phyloP scores from a whole-genome alignment of 1,140 invertebrate genomes.

The Aphaenogaster rudis region DNA sequence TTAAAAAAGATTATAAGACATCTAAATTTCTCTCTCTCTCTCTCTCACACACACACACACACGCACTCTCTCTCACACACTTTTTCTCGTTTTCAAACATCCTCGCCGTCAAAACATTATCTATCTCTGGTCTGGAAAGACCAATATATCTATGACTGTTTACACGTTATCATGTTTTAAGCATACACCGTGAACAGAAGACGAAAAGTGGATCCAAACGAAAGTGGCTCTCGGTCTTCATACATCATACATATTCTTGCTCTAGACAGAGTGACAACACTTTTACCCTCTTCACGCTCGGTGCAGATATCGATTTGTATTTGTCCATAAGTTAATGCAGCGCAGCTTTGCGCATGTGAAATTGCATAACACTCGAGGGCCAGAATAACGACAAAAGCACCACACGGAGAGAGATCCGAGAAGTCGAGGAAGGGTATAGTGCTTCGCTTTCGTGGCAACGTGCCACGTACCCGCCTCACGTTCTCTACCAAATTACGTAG shows the following conservation, averaged over 20 bases:
- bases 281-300: constrained; percentile 53
- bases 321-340: constrained; percentile 59
- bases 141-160: constrained; percentile 24
- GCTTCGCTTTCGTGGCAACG: constrained; percentile 60
- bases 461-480: constrained; percentile 63
- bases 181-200: background rate
- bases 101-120: background rate
- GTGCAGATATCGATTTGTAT: constrained; percentile 56
- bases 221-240: constrained; percentile 50
- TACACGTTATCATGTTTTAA: constrained; percentile 49
- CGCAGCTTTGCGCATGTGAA: constrained; percentile 47
- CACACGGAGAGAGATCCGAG: constrained; percentile 33
- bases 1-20: background rate
- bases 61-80: background rate
- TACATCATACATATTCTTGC: constrained; percentile 43
- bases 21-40: background rate
- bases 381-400: constrained; percentile 57
- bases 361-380: constrained; percentile 54
- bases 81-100: background rate
- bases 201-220: constrained; percentile 39
- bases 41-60: background rate
- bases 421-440: constrained; percentile 49
- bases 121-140: background rate
- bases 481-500: constrained; percentile 65
- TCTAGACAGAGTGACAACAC: constrained; percentile 33